Evolutionary conservation across 2,888 invertebrate genomes (phyloP), one percentile per base, ranked within the genome.

Genomic region (Drosophila meridionalis): DNA sequence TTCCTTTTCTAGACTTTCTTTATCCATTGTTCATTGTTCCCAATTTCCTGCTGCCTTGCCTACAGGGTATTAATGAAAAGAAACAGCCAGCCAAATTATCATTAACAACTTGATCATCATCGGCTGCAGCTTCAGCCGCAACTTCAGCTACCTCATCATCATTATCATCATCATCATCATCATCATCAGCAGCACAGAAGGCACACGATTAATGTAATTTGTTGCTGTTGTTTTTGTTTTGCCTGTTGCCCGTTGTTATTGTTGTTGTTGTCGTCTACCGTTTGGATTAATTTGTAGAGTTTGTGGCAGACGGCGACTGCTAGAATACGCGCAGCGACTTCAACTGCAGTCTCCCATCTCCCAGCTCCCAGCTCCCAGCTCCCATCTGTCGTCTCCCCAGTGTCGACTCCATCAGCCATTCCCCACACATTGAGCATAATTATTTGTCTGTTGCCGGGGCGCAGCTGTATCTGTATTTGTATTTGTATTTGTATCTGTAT

Each of bases 221-320:
- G 66, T 72, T 80, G 78, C 48, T 34, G 52, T 52, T 81, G 65
- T 70, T 81, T 62, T 72, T 75, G 34, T 69, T 68, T 67, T n/a
- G 50, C 32, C 62, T 77, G 66, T 58, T 80, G 60, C 57, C 14
- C 43, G 57, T 34, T 63, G 43, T 65, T 71, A 50, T 64, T 73
- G 72, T 76, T 68, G 61, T 67, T 71, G 65, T 64, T 75, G 73
- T 77, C 80, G 78, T 80, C 88, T 82, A 87, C 86, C 86, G 83
- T 85, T 87, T 76, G 90, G 90, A 90, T 87, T 87, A 87, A 87
- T 87, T 87, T 87, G 90, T 86, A 88, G 75, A 82, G 80, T 73
- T 80, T 82, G 80, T 66, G 67, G 69, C 65, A 71, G 73, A 63
- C 67, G 81, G 67, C 52, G 64, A 56, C 63, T 55, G 43, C 45